These are phyloP conservation scores for Dryas iulia DNA, from an alignment of 1,140 invertebrate species.

Conservation along the genomic window DNA sequence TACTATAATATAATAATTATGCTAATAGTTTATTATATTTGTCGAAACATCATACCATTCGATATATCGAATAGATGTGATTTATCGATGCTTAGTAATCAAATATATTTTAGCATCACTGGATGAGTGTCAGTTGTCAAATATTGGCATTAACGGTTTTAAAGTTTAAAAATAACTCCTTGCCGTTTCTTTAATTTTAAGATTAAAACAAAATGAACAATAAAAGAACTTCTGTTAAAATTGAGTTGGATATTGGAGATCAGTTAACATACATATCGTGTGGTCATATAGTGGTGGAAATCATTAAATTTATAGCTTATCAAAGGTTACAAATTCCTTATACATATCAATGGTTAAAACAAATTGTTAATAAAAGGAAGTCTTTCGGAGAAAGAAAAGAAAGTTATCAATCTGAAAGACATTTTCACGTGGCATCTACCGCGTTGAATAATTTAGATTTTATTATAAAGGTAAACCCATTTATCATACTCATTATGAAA, in stretches of 20 bases:
- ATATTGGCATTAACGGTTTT: background rate
- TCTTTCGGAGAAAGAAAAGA: constrained; percentile 49
- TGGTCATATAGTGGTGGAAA: constrained; percentile 69
- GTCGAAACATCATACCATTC: no score
- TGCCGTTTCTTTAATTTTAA: background rate
- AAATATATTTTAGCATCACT: no score
- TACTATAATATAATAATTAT: no score
- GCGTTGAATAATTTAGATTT: constrained; percentile 70
- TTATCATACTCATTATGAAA: no score
- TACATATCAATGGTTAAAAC: constrained; percentile 73
- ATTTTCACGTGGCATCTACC: constrained; percentile 66
- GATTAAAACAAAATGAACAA: constrained; percentile 73
- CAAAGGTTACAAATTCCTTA: constrained; percentile 77
- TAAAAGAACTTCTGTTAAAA: constrained; percentile 18
- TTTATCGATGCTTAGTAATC: background rate
- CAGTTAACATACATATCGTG: constrained; percentile 71
- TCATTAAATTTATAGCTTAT: constrained; percentile 75
- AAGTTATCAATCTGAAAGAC: constrained; percentile 65
- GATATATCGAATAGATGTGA: no score
- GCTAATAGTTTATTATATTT: no score
- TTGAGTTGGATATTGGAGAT: constrained; percentile 66
- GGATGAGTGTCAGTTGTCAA: background rate
- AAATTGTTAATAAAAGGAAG: constrained; percentile 67
- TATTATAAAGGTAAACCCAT: constrained; percentile 70
- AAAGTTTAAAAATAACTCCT: background rate